Evolutionary conservation across 2,797 vertebrate species (phyloP).

Genomic region (Heterohyrax brucei): DNA sequence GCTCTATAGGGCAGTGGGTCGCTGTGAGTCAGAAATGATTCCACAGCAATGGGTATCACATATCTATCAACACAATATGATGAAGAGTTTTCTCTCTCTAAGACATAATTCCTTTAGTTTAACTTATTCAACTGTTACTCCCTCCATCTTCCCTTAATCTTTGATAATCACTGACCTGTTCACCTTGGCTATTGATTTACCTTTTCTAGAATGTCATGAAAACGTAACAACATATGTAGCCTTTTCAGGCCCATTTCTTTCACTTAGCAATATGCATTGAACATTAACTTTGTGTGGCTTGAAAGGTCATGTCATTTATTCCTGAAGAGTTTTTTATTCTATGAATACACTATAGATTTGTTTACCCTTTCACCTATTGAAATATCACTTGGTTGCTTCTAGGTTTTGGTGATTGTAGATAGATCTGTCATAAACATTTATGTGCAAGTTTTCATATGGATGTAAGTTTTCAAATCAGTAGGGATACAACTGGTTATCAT

Average conservation of each 20-base stretch:
- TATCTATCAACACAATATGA: neutral
- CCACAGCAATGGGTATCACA: neutral
- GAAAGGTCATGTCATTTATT: neutral
- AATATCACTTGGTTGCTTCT: too few species aligned
- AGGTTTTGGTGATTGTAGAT: neutral
- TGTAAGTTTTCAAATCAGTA: conserved; percentile 32
- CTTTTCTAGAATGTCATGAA: neutral
- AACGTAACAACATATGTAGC: neutral
- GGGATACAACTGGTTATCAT: neutral
- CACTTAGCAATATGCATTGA: neutral
- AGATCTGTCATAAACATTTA: neutral
- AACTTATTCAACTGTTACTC: neutral
- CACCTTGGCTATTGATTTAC: neutral
- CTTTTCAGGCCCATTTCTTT: too few species aligned
- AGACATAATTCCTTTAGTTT: neutral
- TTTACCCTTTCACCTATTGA: neutral
- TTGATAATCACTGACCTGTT: neutral
- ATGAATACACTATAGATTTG: neutral
- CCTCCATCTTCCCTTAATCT: neutral
- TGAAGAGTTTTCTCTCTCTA: neutral
- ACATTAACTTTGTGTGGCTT: neutral
- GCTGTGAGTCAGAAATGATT: too few species aligned
- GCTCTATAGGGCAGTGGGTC: too few species aligned
- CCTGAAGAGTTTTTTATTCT: neutral
- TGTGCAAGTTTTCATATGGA: too few species aligned